A percentile compares a stretch with the other conserved stretches of the same genome.
Conservation (phyloP, 2,888 invertebrate species). For the Caenorhabditis sp. region DNA sequence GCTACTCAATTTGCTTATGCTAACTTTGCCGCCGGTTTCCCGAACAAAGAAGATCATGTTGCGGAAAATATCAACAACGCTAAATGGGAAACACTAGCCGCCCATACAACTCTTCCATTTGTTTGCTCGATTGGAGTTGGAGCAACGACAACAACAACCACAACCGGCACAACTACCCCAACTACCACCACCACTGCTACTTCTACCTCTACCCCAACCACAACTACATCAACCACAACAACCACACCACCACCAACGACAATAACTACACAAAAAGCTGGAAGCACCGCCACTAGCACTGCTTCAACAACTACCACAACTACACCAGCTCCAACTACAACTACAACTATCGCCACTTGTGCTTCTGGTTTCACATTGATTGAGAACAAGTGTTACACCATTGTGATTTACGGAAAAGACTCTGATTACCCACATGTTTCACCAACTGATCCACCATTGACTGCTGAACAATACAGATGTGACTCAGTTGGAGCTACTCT, state of each 20-base stretch:
- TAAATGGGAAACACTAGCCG: conserved; percentile 21
- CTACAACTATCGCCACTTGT: conserved; percentile 13
- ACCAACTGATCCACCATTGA: conserved; percentile 27
- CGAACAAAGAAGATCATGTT: conserved; percentile 24
- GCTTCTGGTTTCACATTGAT: conserved; percentile 19
- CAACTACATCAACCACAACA: conserved; percentile 9
- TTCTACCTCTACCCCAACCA: too few species aligned
- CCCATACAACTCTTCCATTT: conserved; percentile 21
- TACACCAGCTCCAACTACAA: conserved; percentile 10
- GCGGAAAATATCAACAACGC: conserved; percentile 28
- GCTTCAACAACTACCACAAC: conserved; percentile 21
- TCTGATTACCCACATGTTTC: conserved; percentile 28
- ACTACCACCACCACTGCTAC: conserved; percentile 10
- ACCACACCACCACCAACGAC: conserved; percentile 11
- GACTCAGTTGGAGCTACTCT: conserved; percentile 26
- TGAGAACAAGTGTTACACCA: conserved; percentile 7
- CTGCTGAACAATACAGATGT: conserved; percentile 26
- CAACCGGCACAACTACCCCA: conserved; percentile 9
- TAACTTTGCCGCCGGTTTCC: conserved; percentile 29
- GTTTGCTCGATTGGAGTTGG: conserved; percentile 13
- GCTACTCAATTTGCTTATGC: conserved; percentile 16
- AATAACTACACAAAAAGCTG: conserved; percentile 4
- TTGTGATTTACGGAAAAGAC: conserved; percentile 26
- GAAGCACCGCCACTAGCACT: conserved; percentile 6
- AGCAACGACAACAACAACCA: background rate